Evolutionary conservation across 2,888 invertebrate species (phyloP).

Genomic region (Tachina lurida): DNA sequence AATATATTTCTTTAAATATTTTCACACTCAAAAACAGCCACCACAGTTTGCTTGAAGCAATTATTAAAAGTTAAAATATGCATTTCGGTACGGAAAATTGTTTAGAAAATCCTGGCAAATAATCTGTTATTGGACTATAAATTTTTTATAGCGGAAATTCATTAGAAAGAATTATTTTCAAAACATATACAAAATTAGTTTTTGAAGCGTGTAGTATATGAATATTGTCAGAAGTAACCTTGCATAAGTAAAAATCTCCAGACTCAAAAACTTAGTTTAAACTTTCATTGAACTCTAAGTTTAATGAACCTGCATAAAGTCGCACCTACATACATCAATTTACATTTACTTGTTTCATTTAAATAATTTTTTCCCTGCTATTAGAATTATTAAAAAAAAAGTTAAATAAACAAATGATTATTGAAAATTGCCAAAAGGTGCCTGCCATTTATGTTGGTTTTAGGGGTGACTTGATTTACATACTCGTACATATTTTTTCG

Average conservation of each 20-base stretch:
- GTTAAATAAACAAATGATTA: constrained; percentile 13
- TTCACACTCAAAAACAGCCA: no score
- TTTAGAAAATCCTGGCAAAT: no score
- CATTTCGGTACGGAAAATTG: no score
- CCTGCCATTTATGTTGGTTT: neutral
- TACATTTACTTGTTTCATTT: neutral
- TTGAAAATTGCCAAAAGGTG: constrained; percentile 24
- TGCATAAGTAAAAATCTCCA: neutral
- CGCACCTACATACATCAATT: no score
- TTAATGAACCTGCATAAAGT: constrained; percentile 1
- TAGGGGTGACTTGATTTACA: neutral
- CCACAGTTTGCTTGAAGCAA: no score
- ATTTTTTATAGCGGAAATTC: no score
- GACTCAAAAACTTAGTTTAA: constrained; percentile 31
- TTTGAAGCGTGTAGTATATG: no score
- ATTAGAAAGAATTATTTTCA: no score
- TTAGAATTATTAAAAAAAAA: constrained; percentile 16
- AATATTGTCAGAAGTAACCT: neutral
- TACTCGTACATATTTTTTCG: neutral
- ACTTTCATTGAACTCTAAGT: constrained; percentile 3
- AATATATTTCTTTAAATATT: no score
- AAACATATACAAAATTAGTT: no score
- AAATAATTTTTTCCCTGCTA: neutral
- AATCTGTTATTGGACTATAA: no score
- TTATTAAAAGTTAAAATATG: no score